A percentile compares a stretch with the other conserved stretches of the same genome.
phyloP scores from a whole-genome alignment of 2,888 invertebrate genomes.

The Zonitis immaculata region DNA sequence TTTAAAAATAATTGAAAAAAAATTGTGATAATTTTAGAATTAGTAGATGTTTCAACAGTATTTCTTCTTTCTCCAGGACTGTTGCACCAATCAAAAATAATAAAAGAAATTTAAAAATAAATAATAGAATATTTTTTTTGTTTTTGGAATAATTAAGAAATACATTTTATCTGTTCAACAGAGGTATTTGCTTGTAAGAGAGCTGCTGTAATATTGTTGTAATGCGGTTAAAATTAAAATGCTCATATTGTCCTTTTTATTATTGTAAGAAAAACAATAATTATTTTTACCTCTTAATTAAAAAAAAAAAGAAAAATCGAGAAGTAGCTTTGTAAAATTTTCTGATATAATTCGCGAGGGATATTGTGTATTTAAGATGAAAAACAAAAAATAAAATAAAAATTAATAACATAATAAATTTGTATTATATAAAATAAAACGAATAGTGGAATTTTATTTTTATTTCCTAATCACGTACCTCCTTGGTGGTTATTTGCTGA shows the following conservation, averaged over 20 bases:
- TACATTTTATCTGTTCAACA: slow-evolving; percentile 7
- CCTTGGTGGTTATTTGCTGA: slow-evolving; percentile 2
- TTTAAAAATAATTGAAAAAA: slow-evolving; percentile 12
- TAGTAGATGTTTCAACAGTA: slow-evolving; percentile 32
- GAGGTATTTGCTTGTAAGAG: slow-evolving; percentile 17
- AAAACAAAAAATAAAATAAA: slow-evolving; percentile 41
- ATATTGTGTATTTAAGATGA: slow-evolving; percentile 66
- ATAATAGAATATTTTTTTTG: no score
- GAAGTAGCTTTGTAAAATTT: slow-evolving; percentile 66
- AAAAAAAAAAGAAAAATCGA: slow-evolving; percentile 27
- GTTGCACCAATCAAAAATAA: slow-evolving; percentile 39
- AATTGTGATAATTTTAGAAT: slow-evolving; percentile 41
- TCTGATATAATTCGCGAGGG: slow-evolving; percentile 62
- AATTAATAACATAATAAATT: slow-evolving; percentile 56
- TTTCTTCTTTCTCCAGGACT: slow-evolving; percentile 29
- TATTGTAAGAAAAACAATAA: slow-evolving; percentile 23
- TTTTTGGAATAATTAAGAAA: slow-evolving; percentile 2
- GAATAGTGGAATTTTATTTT: slow-evolving; percentile 13
- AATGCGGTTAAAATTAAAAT: slow-evolving; percentile 44
- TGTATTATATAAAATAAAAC: slow-evolving; percentile 54
- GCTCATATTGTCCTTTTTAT: slow-evolving; percentile 42
- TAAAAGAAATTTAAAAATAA: not conserved
- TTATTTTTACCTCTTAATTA: slow-evolving; percentile 39
- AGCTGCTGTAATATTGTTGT: slow-evolving; percentile 42
- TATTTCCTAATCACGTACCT: slow-evolving; percentile 17